Evolutionary conservation across 1,140 invertebrate species (phyloP), one percentile per base, ranked within the genome.

Genomic region (Halesus radiatus): DNA sequence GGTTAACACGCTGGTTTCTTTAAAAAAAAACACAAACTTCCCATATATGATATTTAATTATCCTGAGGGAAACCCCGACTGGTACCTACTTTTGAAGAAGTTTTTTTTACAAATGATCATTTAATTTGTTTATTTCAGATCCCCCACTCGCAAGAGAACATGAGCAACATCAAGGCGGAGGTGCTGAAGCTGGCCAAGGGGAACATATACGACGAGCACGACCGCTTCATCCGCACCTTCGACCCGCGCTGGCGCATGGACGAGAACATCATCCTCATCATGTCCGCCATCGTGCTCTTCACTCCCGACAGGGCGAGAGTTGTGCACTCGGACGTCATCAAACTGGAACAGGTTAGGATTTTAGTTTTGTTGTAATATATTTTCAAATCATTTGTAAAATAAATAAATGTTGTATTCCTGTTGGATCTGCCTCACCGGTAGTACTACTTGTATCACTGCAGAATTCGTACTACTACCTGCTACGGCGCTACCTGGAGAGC

Each of bases 401-500:
- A 29, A 29, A 29, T 29, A 29, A 2, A 29, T 29, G n/a, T 29
- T 3, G 26, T 3, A 29, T 2, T 29, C 26, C 5, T 29, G 26
- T 29, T 3, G 26, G 5, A 29, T 29, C 26, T 29, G 26, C 26
- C 26, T 29, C 26, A 29, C 26, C 26, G 2, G 26, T 29, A 29
- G 26, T 58, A 52, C 32, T 56, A 29, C 26, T 29, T 37, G 32
- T 37, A 70, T 56, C 3, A 62, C 91, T 91, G 54, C 87, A 96
- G 94, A 96, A 97, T 88, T 95, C 95, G 10, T 98, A 98, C 87
- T 96, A 96, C 87, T 95, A 96, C 88, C 92, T 98, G 79, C 90
- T 98, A 4, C 90, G 94, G 84, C 91, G 95, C 62, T 98, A 98
- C 88, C 87, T 98, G 62, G 95, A 98, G 86, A 95, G 94, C 84